A percentile compares a stretch with the other conserved stretches of the same genome.
Conservation (phyloP, 2,888 invertebrate species). For the Apamea monoglypha region DNA sequence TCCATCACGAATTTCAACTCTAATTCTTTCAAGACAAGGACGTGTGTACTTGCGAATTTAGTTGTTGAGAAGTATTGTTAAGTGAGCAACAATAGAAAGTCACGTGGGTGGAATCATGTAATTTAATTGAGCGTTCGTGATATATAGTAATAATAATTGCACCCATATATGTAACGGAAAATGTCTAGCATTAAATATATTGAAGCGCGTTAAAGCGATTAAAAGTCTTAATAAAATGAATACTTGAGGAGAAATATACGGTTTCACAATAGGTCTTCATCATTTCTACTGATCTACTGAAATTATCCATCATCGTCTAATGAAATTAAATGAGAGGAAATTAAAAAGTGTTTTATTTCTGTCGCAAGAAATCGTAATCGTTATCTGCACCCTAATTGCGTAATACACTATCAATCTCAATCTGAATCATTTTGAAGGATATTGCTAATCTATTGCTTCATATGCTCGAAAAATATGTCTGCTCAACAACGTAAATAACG, state of each 20-base stretch:
- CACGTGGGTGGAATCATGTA: conserved; percentile 64
- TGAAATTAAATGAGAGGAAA: neutral
- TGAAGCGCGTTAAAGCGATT: conserved; percentile 9
- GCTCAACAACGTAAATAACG: too few species aligned
- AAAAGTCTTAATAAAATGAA: neutral
- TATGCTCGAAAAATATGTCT: too few species aligned
- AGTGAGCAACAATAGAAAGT: conserved; percentile 65
- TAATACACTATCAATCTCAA: too few species aligned
- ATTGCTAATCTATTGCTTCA: too few species aligned
- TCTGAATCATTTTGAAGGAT: too few species aligned
- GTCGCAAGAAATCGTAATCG: too few species aligned
- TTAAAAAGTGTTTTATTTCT: neutral
- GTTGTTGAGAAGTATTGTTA: neutral
- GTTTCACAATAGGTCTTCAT: neutral
- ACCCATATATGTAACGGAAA: conserved; percentile 64
- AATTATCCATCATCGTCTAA: neutral
- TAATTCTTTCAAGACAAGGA: neutral
- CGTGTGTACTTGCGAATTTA: conserved; percentile 11
- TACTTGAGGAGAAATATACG: neutral
- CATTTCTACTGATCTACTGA: neutral
- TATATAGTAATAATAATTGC: conserved; percentile 66
- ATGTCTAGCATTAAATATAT: conserved; percentile 52
- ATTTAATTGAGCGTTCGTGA: conserved; percentile 70
- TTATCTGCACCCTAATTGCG: too few species aligned
- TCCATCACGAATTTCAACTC: conserved; percentile 29